Evolutionary conservation across 2,797 vertebrate genomes (phyloP), one percentile per base, ranked within the genome.

Genomic region (Bryconaethiops microstoma): DNA sequence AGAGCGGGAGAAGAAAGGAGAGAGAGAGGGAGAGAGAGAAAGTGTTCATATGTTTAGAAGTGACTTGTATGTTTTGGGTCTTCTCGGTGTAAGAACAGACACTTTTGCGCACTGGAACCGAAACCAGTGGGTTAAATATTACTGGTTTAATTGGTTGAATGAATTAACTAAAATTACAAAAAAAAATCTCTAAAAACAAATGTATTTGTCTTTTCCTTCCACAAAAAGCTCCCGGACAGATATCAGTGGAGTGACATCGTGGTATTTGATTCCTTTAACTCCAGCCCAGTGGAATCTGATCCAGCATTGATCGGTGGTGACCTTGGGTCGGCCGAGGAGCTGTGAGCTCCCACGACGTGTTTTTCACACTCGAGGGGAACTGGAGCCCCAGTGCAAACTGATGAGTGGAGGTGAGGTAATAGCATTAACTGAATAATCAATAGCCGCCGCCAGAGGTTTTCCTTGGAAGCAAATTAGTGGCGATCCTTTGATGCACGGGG

Each of bases 1-100:
- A 19, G 42, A 10, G 5, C 35, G 57, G 84, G 40, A 76, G 45
- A 79, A 62, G 54, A 54, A 29, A 60, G 65, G 35, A 60, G 19
- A 55, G 12, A 52, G 45, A 39, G 9, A 4, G 19, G 21, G 55
- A n/a, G 7, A 19, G 55, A 19, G 55, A 57, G 19, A n/a, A 7
- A 7, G 4, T 10, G 45, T 48, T 1, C 8, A 48, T 48, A 48
- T 48, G 45, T 48, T 48, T 48, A 48, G 9, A 48, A 12, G 7
- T 12, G 45, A 48, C 12, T 48, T 48, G 7, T 52, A 14, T 52
- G 50, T 16, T 52, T 13, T 52, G 50, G 17, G 17, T 16, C 52
- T 21, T 57, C 4, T n/a, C 9, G 19, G 7, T 60, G 7, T 7
- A 21, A 23, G n/a, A 60, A 48, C 5, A 48, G 45, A 5, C 7